Conservation (phyloP, 2,113 vertebrate genomes). For the Plectropomus leopardus region DNA sequence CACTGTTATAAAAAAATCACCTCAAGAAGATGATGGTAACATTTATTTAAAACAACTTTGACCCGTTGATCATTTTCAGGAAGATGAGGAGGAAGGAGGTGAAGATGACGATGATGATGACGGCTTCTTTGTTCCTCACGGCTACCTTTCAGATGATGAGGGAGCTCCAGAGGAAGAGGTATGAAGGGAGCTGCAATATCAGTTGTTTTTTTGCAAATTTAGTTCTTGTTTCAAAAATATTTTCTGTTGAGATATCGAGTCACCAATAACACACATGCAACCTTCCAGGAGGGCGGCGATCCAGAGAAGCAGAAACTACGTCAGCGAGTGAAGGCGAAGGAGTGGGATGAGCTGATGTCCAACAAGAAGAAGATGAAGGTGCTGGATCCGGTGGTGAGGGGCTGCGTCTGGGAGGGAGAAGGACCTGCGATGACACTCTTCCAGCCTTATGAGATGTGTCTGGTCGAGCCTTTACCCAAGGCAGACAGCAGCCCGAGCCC, state of each 20-base stretch:
- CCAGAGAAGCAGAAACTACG: slow-evolving; percentile 94
- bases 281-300: slow-evolving; percentile 88
- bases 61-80: slow-evolving; percentile 20
- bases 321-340: slow-evolving; percentile 94
- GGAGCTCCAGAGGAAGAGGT: slow-evolving; percentile 92
- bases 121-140: slow-evolving; percentile 98
- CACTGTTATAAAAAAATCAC: too few species aligned
- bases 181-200: not conserved
- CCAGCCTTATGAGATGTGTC: slow-evolving; percentile 85
- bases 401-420: slow-evolving; percentile 90
- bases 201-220: not conserved
- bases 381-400: slow-evolving; percentile 89
- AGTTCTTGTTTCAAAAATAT: not conserved
- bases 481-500: slow-evolving; percentile 85
- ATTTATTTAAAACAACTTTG: not conserved
- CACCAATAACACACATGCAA: not conserved
- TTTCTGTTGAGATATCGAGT: not conserved
- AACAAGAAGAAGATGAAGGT: slow-evolving; percentile 92
- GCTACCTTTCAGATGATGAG: slow-evolving; percentile 97
- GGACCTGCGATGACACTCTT: slow-evolving; percentile 77
- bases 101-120: slow-evolving; percentile 94
- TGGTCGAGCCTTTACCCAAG: slow-evolving; percentile 84
- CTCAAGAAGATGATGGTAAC: not conserved
- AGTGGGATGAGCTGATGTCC: slow-evolving; percentile 96
- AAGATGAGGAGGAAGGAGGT: slow-evolving; percentile 95